phyloP scores from a whole-genome alignment of 2,888 invertebrate genomes.

The Trileptium ribeirensis region DNA sequence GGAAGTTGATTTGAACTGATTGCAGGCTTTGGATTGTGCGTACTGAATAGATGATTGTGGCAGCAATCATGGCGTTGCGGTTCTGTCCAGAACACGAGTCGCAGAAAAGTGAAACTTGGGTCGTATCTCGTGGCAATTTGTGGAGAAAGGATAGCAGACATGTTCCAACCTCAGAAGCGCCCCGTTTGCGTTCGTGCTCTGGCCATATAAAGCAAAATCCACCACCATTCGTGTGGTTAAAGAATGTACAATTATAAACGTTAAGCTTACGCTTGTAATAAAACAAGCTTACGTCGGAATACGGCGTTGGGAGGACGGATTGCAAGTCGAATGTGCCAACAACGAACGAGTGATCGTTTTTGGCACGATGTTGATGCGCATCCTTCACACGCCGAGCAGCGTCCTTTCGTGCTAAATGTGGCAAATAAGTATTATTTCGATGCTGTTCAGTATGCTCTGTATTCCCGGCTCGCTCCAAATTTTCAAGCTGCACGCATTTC shows the following conservation, averaged over 20 bases:
- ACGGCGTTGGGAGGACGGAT: not conserved
- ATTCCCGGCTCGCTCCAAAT: not conserved
- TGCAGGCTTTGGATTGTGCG: no score
- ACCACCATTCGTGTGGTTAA: not conserved
- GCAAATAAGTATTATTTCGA: not conserved
- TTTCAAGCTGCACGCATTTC: not conserved
- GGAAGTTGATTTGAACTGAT: no score
- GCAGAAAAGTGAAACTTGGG: no score
- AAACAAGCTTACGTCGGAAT: not conserved
- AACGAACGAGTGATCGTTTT: not conserved
- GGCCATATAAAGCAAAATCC: no score
- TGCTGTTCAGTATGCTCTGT: not conserved
- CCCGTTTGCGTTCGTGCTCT: no score
- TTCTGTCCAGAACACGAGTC: no score
- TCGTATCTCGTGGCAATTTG: no score
- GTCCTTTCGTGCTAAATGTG: not conserved
- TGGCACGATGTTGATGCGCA: not conserved
- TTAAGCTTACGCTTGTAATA: not conserved
- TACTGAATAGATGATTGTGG: no score
- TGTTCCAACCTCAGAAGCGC: no score
- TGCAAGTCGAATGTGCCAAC: not conserved
- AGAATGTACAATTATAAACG: not conserved
- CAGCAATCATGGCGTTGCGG: no score
- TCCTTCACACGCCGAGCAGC: not conserved
- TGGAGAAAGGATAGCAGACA: no score